These are phyloP conservation scores for Drosophila phalerata DNA, from an alignment of 2,888 invertebrate genomes.

Conservation along the genomic window DNA sequence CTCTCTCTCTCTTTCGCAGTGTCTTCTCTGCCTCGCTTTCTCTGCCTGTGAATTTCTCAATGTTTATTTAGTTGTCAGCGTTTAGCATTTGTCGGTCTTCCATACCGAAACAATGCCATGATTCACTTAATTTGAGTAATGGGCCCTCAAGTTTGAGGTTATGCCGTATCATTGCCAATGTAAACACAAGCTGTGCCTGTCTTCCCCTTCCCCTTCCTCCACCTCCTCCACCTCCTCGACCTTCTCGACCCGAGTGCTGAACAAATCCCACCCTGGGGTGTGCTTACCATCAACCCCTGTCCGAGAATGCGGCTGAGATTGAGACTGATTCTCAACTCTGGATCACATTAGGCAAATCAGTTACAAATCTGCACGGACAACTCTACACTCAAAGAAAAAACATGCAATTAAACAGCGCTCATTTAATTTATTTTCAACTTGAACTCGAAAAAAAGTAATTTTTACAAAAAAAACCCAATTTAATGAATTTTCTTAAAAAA, in stretches of 20 bases:
- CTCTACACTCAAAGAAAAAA: not conserved
- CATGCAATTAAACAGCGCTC: no score
- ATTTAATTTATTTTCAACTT: no score
- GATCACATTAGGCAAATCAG: constrained; percentile 65
- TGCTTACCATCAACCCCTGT: constrained; percentile 51
- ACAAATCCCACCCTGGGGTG: constrained; percentile 71
- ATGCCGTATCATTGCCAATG: constrained; percentile 77
- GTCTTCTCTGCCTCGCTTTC: not conserved
- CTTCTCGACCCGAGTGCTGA: constrained; percentile 1
- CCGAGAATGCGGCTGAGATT: constrained; percentile 18
- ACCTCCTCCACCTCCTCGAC: not conserved
- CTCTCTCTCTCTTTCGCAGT: not conserved
- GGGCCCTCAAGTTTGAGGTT: constrained; percentile 72
- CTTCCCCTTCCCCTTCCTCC: constrained; percentile 10
- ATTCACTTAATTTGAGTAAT: constrained; percentile 84
- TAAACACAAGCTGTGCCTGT: constrained; percentile 60
- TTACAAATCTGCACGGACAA: constrained; percentile 29
- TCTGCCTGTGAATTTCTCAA: constrained; percentile 73
- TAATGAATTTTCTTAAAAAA: no score
- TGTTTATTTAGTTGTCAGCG: constrained; percentile 84
- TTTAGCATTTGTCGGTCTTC: constrained; percentile 81
- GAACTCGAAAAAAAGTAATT: no score
- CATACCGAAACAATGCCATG: constrained; percentile 71
- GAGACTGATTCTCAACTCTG: not conserved
- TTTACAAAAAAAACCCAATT: no score